Evolutionary conservation across 2,888 invertebrate genomes (phyloP), one percentile per base, ranked within the genome.

Genomic region (Drosophila multiciliata): DNA sequence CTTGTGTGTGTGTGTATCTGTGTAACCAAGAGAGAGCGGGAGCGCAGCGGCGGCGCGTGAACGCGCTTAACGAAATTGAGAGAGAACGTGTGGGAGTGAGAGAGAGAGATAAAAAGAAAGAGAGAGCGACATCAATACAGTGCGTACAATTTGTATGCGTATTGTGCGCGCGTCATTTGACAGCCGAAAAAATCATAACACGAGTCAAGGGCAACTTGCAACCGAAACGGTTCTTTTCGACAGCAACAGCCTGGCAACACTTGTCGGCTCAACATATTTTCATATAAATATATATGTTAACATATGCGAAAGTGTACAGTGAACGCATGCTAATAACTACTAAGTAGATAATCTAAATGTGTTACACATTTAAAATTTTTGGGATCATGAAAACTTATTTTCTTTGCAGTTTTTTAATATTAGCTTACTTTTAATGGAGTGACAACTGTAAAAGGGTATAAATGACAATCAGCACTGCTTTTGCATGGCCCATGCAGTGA

Each of bases 1-100:
- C 29, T 45, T 76, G 78, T 80, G 58, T 63, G 49, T 57, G 73
- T 80, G 81, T 73, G 68, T 80, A 73, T 78, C 68, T 78, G 78
- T 78, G 78, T 76, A 81, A 73, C 66, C 11, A 33, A 54, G 12
- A 29, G 66, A 74, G 79, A 80, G 78, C 72, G 80, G 55, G 64
- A 78, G 69, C 49, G 66, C 58, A 55, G 50, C 38, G 55, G 23
- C 55, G 55, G 55, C 55, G 55, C 55, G 55, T 55, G 38, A 55
- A 38, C 38, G 38, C 38, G 40, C 26, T 45, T 45, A 45, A 23
- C 45, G 23, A 38, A 54, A 55, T 33, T 15, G 17, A 54, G 53
- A 61, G 29, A 55, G 23, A 57, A 35, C 17, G 20, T 45, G 20
- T 15, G 40, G 35, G 12, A 35, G 52, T 33, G 57, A 68, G 8